Base-by-base conservation (phyloP, 2,113 vertebrate genomes). In the Nematolebias whitei region DNA sequence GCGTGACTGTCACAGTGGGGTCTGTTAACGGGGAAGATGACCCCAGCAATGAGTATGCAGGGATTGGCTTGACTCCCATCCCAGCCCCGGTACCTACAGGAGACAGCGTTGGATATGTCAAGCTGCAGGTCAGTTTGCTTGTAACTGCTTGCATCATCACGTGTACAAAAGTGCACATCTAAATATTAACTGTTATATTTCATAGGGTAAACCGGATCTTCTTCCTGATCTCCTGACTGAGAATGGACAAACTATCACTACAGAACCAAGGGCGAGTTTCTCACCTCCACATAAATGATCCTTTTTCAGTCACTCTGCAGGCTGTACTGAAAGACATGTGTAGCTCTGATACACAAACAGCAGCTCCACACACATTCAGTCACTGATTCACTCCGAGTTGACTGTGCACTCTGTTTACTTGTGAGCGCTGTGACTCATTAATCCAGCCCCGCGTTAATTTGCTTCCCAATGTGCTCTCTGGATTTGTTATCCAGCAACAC, bases 1-100 rank as follows among this genome's bases (percentile, higher is more conserved):
- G 85, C 49, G 90, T 91, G 6, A 86, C 82, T 11, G 48, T 89
- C 23, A 76, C 85, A 0, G 81, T 82, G 18, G 82, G 86, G 2
- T 66, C 71, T 3, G 22, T 47, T 3, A 68, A 88, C 0, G 82
- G 78, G n/a, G 87, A 89, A 7, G 95, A 93, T 1, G 92, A 91
- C 38, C 86, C 85, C 6, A 91, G 93, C 54, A 95, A 95, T 10
- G 95, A 96, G 63, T 96, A 96, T 0, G 95, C 95, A 12, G 95
- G 95, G 13, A 96, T 96, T 26, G 93, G 94, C 11, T 41, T 93
- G 62, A 90, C 91, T 1, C 90, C 91, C 8, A 71, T 89, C 19
- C 85, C 83, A 0, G 71, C 88, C 1, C 82, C 87, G 0, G 77
- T 85, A 9, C 87, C 88, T 11, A 68, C 80, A 19, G 92, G 91